Base-by-base conservation (phyloP, 2,888 invertebrate genomes). In the Caenorhabditis wallacei region DNA sequence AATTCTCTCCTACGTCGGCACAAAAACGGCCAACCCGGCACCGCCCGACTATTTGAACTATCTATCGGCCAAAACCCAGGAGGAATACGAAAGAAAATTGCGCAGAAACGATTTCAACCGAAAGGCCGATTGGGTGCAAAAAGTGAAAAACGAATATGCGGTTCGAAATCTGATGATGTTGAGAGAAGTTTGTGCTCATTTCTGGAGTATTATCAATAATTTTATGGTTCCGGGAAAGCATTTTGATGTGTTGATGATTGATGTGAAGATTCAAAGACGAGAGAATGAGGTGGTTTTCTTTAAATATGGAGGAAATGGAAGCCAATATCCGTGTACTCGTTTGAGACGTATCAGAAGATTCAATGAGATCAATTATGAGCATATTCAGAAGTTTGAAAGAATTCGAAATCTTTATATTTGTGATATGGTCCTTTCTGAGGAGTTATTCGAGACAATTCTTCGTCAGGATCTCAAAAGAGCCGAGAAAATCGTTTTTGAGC, bases 231-330 rank as follows among this genome's bases (percentile, higher is more conserved):
- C 78, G 13, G 63, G 46, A 22, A 0, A 13, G 0, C 53, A 78
- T 22, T 78, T 43, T 35, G 63, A 69, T 13, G 20, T 35, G 4
- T 18, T 64, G 4, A 46, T 30, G 26, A 18, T 74, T 7, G 74
- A 53, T 46, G 35, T 74, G 13, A 64, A 74, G 35, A 24, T 78
- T 46, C 30, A 54, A 13, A 40, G 13, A 8, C 40, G 40, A 13
- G 40, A 30, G 30, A 30, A 30, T 30, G 30, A 30, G 30, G 53
- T 53, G 4, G 53, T 53, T 11, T 46, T 70, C 16, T 59, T 35
- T 61, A 71, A 71, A 18, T 71, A 61, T 37, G 64, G 64, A 10
- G 72, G 72, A 54, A 64, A 53, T 11, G 72, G 72, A 13, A 63
- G 54, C 13, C 18, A n/a, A 1, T 18, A 64, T 18, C 46, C 72